A percentile compares a stretch with the other conserved stretches of the same genome.
Evolutionary conservation across 2,797 vertebrate genomes (phyloP).

Genomic region (Pipistrellus nathusii): DNA sequence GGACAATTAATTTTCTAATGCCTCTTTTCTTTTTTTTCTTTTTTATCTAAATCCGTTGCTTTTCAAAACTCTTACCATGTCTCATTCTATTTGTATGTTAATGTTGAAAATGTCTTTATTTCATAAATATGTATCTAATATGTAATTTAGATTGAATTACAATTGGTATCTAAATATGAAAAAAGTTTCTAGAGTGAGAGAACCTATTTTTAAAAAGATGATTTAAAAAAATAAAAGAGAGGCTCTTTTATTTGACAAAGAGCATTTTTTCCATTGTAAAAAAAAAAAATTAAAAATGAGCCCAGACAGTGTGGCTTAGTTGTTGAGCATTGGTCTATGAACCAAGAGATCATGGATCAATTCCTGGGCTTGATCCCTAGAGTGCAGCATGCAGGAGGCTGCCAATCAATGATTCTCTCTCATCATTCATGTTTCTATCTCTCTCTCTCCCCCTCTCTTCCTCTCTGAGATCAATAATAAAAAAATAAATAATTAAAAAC

Average conservation of each 20-base stretch:
- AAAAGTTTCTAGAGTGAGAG: neutral
- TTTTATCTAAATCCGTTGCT: slow-evolving; percentile 12
- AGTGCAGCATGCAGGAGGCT: no score
- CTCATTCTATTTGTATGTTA: neutral
- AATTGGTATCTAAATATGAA: neutral
- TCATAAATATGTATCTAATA: neutral
- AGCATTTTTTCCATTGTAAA: neutral
- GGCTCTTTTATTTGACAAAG: neutral
- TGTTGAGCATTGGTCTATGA: no score
- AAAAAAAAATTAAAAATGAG: neutral
- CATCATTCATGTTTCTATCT: no score
- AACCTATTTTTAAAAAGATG: neutral
- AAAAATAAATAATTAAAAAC: neutral
- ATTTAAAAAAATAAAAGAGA: neutral
- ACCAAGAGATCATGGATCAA: no score
- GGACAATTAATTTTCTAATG: neutral
- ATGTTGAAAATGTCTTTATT: slow-evolving; percentile 20
- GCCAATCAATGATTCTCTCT: no score
- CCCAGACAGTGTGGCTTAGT: no score
- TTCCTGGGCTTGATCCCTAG: no score
- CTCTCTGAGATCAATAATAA: neutral
- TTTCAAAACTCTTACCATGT: neutral
- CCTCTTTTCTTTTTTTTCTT: neutral
- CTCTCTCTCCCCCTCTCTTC: no score
- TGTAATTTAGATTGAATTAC: neutral